A percentile compares a stretch with the other conserved stretches of the same genome.
Conservation (phyloP, 2,888 invertebrate species). For the Parascotia fuliginaria region DNA sequence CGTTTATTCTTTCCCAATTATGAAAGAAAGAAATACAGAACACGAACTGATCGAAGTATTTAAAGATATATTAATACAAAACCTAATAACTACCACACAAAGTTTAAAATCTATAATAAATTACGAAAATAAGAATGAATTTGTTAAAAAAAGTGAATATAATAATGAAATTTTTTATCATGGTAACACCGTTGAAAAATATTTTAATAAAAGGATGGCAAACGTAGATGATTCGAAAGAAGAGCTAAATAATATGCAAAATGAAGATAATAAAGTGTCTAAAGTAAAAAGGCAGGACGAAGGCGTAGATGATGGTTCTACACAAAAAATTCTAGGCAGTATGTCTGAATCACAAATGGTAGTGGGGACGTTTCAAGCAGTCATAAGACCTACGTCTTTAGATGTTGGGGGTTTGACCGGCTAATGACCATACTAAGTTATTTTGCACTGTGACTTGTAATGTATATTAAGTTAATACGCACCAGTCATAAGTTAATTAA, state of each 20-base stretch:
- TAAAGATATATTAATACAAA: background rate
- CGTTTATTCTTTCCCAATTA: constrained; percentile 4
- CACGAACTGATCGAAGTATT: background rate
- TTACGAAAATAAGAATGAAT: background rate
- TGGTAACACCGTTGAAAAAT: background rate
- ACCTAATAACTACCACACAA: background rate
- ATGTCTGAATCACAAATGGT: constrained; percentile 2
- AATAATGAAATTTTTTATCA: no score
- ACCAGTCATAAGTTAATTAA: no score
- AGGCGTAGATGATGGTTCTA: background rate
- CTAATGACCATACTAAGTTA: background rate
- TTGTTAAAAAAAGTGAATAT: no score
- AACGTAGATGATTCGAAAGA: background rate
- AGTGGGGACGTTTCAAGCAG: constrained; percentile 14
- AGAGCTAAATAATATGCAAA: background rate
- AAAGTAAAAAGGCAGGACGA: constrained; percentile 4
- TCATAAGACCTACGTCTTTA: background rate
- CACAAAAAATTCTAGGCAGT: background rate
- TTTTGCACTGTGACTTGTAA: no score
- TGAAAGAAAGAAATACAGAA: background rate
- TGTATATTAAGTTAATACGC: no score
- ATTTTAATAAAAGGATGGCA: background rate
- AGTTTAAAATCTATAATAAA: background rate
- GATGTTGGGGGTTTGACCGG: background rate
- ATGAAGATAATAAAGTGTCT: background rate